Evolutionary conservation across 2,888 invertebrate species (phyloP), one percentile per base, ranked within the genome.

Genomic region (Ectropis crepuscularia): DNA sequence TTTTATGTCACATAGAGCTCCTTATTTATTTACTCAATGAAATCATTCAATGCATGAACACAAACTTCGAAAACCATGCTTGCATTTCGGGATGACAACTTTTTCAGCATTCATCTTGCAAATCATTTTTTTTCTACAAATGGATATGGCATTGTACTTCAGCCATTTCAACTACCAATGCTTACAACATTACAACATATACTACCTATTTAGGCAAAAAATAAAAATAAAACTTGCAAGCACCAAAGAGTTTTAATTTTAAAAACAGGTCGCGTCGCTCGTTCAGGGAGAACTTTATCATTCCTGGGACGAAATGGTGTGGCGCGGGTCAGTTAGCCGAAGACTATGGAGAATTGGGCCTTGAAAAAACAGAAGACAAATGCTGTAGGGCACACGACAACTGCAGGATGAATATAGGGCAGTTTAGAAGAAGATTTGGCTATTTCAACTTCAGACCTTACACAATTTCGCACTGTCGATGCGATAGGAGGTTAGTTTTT

Each of bases 311-410:
- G 10, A 94, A 95, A 78, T 96, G 96, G 96, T 97, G 96, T 86
- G 96, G 96, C 6, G 88, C 93, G 78, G 84, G 95, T 83, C 80
- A 94, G 90, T 78, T 92, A 82, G 80, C 96, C 89, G 71, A 90
- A 58, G 88, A 88, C 48, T 95, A 95, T 86, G 92, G 92, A 70
- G 94, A 96, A 68, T 88, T 96, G 73, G 96, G 92, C 9, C 64
- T 71, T 10, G 86, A 89, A 65, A 83, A 76, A 46, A 72, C 86
- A 28, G 94, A 95, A 63, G 96, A 97, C 85, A 86, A 91, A 51
- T 97, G 96, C 91, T 96, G 96, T 89, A 90, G 96, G 70, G 91
- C 94, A 53, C 96, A 96, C 86, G 96, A 96, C 87, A 93, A 94
- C 78, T 97, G 96, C 85, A 92, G 94, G 58, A 85, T 92, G 77